Evolutionary conservation across 2,113 vertebrate species (phyloP).

Genomic region (Chamaetylas fuelleborni): DNA sequence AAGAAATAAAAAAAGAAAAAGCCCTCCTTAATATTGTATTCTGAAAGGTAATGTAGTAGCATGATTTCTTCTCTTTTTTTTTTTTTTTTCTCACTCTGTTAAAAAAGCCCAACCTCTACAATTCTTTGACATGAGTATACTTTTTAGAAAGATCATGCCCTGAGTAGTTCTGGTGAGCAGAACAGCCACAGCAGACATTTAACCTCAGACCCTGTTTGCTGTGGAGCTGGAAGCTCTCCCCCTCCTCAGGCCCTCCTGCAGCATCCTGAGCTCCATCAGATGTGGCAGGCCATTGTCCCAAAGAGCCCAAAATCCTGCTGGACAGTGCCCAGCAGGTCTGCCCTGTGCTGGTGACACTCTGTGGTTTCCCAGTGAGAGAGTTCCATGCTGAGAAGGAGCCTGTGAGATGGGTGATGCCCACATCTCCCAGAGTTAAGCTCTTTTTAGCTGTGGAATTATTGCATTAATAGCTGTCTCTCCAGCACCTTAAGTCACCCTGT

Average conservation of each 20-base stretch:
- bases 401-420: accelerated
- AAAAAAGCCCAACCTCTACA: neutral
- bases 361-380: neutral
- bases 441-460: neutral
- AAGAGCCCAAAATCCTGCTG: neutral
- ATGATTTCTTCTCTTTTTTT: neutral
- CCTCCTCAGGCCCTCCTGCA: neutral
- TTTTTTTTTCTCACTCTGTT: accelerated
- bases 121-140: neutral
- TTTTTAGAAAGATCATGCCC: neutral
- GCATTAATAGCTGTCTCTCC: neutral
- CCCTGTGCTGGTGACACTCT: accelerated
- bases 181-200: neutral
- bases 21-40: neutral
- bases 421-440: neutral
- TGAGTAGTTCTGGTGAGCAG: neutral
- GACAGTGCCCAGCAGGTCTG: neutral
- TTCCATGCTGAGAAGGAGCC: neutral
- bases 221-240: neutral
- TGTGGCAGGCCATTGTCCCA: neutral
- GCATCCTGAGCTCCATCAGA: neutral
- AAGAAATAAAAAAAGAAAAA: neutral
- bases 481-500: neutral
- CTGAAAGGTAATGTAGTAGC: neutral
- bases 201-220: neutral